Conservation (phyloP, 2,113 vertebrate genomes). For the Cyanoliseus patagonus region DNA sequence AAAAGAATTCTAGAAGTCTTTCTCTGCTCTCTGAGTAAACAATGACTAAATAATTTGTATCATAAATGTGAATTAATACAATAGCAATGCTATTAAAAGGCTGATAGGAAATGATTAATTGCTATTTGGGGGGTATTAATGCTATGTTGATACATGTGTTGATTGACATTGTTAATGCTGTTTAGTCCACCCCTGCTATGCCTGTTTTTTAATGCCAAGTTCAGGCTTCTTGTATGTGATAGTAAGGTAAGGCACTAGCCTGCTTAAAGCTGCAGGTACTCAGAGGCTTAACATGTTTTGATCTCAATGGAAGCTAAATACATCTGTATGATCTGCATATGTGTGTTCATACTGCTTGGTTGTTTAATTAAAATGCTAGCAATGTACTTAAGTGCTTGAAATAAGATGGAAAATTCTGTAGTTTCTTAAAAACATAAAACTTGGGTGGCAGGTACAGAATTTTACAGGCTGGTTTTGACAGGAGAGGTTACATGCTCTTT, state of each 20-base stretch:
- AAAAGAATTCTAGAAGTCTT: neutral
- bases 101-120: neutral
- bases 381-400: neutral
- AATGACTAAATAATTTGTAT: fast-evolving
- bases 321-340: neutral
- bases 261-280: neutral
- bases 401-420: neutral
- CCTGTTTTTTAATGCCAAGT: neutral
- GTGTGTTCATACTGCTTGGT: neutral
- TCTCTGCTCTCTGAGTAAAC: neutral
- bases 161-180: neutral
- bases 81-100: neutral
- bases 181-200: neutral
- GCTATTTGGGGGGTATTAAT: neutral
- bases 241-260: neutral
- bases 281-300: neutral
- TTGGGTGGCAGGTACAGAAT: neutral
- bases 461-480: neutral
- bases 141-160: neutral
- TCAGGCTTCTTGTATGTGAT: neutral
- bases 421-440: neutral
- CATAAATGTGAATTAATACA: neutral
- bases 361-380: neutral
- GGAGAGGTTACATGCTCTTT: fast-evolving
- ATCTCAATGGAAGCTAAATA: neutral